Percentiles rank a stretch among this genome's conserved stretches.
These are phyloP conservation scores for Felis chaus DNA, from an alignment of 2,113 vertebrate species.

Conservation along the genomic window DNA sequence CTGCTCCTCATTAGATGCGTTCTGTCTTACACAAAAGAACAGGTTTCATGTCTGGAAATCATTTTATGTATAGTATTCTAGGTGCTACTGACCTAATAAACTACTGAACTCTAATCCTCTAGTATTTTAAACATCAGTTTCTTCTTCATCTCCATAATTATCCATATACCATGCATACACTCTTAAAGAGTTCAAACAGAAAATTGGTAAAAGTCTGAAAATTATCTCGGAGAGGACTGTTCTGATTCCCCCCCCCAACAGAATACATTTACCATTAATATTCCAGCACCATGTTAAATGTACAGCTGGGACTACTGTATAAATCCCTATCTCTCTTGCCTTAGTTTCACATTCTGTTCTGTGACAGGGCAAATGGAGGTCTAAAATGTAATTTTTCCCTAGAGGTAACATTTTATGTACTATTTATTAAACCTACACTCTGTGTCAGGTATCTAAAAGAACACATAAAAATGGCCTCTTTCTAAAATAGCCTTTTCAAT, in stretches of 20 bases:
- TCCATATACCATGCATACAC: not conserved
- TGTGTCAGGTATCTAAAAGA: constrained; percentile 57
- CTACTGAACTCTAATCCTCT: not conserved
- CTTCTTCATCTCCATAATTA: not conserved
- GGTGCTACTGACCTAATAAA: not conserved
- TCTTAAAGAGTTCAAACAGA: not conserved
- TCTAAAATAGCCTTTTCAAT: constrained; percentile 56
- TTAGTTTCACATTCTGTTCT: constrained; percentile 28
- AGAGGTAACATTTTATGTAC: constrained; percentile 61
- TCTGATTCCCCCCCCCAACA: constrained; percentile 15
- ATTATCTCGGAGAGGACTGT: not conserved
- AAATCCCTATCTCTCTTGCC: not conserved
- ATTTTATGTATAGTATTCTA: not conserved
- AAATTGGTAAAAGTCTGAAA: constrained; percentile 23
- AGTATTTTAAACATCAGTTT: not conserved
- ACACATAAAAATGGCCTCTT: constrained; percentile 54
- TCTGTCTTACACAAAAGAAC: not conserved
- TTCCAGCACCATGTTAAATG: not conserved
- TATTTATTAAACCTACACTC: constrained; percentile 67
- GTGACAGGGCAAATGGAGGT: constrained; percentile 32
- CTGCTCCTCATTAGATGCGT: not conserved
- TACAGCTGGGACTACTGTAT: not conserved
- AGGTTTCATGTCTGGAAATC: not conserved
- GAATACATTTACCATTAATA: not conserved
- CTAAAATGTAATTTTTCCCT: constrained; percentile 52